Evolutionary conservation across 2,888 invertebrate species (phyloP), one percentile per base, ranked within the genome.

Genomic region (Agrotis clavis): DNA sequence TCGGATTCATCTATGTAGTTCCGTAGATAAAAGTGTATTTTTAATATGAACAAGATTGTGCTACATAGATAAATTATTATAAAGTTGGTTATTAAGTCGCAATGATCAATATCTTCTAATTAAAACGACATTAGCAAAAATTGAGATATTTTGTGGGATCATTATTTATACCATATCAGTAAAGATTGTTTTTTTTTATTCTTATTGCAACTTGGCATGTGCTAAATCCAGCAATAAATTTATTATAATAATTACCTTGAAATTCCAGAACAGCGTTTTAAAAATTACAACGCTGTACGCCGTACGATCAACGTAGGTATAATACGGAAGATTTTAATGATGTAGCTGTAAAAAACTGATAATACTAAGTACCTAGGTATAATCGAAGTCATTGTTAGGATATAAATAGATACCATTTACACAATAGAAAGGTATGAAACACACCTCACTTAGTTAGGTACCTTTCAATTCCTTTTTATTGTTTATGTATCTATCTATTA

Each of bases 401-500:
- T 80, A 75, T 57, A 25, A 81, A 66, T 75, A 78, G 57, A 75
- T 57, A 59, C 21, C n/a, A 51, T 51, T 41, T 16, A n/a, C n/a
- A 47, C 62, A 75, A 75, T 75, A 45, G 64, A 57, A 54, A 54
- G 4, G 30, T 53, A 62, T 50, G 68, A 48, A 14, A 30, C 21
- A 61, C 21, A 61, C 35, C 45, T 72, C 30, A 64, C 13, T 48
- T 1, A 35, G 7, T 0, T 57, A 51, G n/a, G 13, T 35, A 35
- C n/a, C 48, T 48, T 54, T 57, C 13, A 60, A 60, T 51, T 51
- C 13, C 47, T 71, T 50, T 13, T 50, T 60, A 41, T 50, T 53
- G 18, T 18, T 13, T 9, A 47, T 51, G 6, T 50, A 48, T 30
- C n/a, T 41, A 45, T n/a, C 16, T 74, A 19, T 77, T 50, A 35